Evolutionary conservation across 1,140 invertebrate genomes (phyloP).

Genomic region (Drosophila subpulchrella): DNA sequence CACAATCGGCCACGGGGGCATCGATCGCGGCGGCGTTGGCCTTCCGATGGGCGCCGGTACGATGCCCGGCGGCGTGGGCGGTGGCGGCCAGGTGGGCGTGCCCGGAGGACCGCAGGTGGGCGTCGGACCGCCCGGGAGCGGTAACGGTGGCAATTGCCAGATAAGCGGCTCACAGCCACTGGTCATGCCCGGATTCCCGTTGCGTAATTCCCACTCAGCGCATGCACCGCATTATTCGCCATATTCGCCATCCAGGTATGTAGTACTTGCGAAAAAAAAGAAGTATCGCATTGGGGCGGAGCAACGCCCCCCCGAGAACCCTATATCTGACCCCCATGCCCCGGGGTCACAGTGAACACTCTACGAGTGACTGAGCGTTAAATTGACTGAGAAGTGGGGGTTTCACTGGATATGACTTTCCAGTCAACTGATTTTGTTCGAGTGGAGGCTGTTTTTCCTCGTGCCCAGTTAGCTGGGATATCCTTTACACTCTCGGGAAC

Average conservation of each 20-base stretch:
- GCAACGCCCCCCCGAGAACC: no score
- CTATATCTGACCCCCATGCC: slow-evolving; percentile 6
- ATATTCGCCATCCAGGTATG: slow-evolving; percentile 92
- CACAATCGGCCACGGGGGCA: slow-evolving; percentile 81
- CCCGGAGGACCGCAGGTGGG: slow-evolving; percentile 30
- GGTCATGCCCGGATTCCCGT: slow-evolving; percentile 92
- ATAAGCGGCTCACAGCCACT: slow-evolving; percentile 87
- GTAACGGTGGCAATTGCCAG: slow-evolving; percentile 84
- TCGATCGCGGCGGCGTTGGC: slow-evolving; percentile 77
- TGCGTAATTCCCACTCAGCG: slow-evolving; percentile 88
- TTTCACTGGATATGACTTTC: slow-evolving; percentile 28
- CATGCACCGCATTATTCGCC: slow-evolving; percentile 91
- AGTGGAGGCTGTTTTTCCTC: not conserved
- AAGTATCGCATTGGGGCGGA: not conserved
- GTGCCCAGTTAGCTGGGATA: no score
- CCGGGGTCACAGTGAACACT: slow-evolving; percentile 28
- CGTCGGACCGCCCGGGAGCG: slow-evolving; percentile 67
- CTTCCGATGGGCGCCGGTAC: slow-evolving; percentile 74
- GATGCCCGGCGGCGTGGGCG: slow-evolving; percentile 64
- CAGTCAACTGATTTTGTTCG: slow-evolving; percentile 38
- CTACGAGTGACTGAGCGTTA: slow-evolving; percentile 34
- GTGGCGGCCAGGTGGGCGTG: slow-evolving; percentile 45
- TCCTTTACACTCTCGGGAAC: not conserved
- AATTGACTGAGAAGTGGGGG: slow-evolving; percentile 31
- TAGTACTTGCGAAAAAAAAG: not conserved